These are phyloP conservation scores for Brenthis hecate DNA, from an alignment of 2,888 invertebrate genomes.

Conservation along the genomic window DNA sequence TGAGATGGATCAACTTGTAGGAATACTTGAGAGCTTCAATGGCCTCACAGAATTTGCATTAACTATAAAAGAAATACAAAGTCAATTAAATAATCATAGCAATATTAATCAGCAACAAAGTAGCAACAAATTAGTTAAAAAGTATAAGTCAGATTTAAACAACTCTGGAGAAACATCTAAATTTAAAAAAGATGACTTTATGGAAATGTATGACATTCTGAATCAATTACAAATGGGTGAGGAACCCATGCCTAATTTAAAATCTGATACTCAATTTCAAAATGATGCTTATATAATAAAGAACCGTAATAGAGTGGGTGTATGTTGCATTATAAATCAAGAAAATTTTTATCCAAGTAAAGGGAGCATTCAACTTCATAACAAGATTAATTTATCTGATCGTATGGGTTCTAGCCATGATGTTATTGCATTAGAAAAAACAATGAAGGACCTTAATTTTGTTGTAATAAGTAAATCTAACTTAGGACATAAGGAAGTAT, in stretches of 20 bases:
- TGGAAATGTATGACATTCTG: slow-evolving; percentile 53
- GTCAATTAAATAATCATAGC: slow-evolving; percentile 43
- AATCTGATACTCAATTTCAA: slow-evolving; percentile 54
- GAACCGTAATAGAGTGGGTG: slow-evolving; percentile 60
- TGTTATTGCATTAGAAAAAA: slow-evolving; percentile 54
- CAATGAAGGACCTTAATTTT: slow-evolving; percentile 67
- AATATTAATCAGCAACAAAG: slow-evolving; percentile 8
- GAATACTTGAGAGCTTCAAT: slow-evolving; percentile 59
- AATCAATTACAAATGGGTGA: slow-evolving; percentile 51
- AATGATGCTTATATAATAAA: slow-evolving; percentile 61
- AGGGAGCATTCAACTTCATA: slow-evolving; percentile 55
- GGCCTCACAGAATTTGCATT: slow-evolving; percentile 52
- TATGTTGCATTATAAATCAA: slow-evolving; percentile 73
- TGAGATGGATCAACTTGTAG: slow-evolving; percentile 54
- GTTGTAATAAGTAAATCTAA: slow-evolving; percentile 58
- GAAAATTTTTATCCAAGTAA: slow-evolving; percentile 68
- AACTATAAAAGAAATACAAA: slow-evolving; percentile 55
- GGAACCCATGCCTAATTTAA: slow-evolving; percentile 47
- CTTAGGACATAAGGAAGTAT: slow-evolving; percentile 58
- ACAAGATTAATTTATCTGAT: slow-evolving; percentile 31
- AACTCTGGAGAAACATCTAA: slow-evolving; percentile 39
- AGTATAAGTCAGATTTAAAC: slow-evolving; percentile 34
- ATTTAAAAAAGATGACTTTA: slow-evolving; percentile 47
- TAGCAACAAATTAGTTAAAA: slow-evolving; percentile 38
- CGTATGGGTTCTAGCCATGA: slow-evolving; percentile 64